Base-by-base conservation (phyloP, 1,140 invertebrate genomes). In the Bombus fervidus region DNA sequence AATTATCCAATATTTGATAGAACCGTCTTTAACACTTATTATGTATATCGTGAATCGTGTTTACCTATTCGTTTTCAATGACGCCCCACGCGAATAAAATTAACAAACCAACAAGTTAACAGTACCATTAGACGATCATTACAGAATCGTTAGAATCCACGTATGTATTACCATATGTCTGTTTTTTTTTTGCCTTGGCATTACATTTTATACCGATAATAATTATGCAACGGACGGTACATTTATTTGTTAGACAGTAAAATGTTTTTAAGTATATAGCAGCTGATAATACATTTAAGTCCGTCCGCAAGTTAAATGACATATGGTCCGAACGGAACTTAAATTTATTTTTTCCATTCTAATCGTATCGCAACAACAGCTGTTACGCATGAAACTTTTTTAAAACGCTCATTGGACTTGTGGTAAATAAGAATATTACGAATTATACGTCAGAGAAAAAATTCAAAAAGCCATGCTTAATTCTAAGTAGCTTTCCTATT, bases 21-120 rank as follows among this genome's bases (percentile, higher is more conserved):
- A 53, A 53, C 18, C 6, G 15, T 6, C 6, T 22, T 53, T 53
- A n/a, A 62, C 10, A 1, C 59, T n/a, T 57, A 3, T 57, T 15
- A 15, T 1, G 13, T 79, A 22, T 62, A 8, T 8, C 28, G 12
- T 34, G 39, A 81, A 39, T 79, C 12, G 4, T 81, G 6, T 31
- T 74, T 74, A 31, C 41, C 62, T 22, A 22, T 47, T 82, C 9
- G 25, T 5, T 39, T 74, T 82, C 57, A 71, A 81, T 0, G 43
- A 68, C 25, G 31, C 25, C 25, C 18, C 25, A 13, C 13, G 28
- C 8, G 34, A 66, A 76, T 31, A 76, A 76, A 34, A 76, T 83
- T 83, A 74, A 28, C 72, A 76, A 83, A 3, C 41, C 39, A 39
- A 75, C 28, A 22, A 76, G 28, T 31, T 28, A 53, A 28, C 18